A percentile compares a stretch with the other conserved stretches of the same genome.
Evolutionary conservation across 2,113 vertebrate genomes (phyloP).

Genomic region (Cettia cetti): DNA sequence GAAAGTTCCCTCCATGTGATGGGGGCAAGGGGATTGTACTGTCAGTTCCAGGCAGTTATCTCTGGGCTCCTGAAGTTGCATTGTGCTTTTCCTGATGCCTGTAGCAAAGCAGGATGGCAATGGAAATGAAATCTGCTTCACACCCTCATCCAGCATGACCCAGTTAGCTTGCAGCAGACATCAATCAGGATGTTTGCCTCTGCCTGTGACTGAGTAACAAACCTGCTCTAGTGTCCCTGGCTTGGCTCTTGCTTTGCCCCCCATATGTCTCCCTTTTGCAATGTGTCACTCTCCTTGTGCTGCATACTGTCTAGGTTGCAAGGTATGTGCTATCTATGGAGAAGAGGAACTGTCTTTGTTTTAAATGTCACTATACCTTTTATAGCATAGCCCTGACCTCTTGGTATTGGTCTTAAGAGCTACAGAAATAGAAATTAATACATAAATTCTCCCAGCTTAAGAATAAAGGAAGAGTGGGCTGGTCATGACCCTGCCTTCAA

Average conservation of each 20-base stretch:
- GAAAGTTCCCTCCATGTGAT: not conserved
- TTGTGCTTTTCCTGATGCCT: not conserved
- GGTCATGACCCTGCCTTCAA: not conserved
- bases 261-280: not conserved
- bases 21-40: not conserved
- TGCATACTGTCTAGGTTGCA: not conserved
- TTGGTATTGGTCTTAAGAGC: not conserved
- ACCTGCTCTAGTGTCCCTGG: not conserved
- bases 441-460: constrained; percentile 10
- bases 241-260: not conserved
- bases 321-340: not conserved
- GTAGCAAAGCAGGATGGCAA: not conserved
- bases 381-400: not conserved
- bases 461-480: not conserved
- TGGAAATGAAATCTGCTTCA: not conserved
- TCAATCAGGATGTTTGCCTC: not conserved
- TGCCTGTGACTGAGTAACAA: not conserved
- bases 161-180: not conserved
- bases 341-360: not conserved
- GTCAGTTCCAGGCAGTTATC: not conserved
- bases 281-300: not conserved
- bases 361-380: not conserved
- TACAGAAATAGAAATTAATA: constrained; percentile 3
- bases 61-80: not conserved
- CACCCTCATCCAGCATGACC: not conserved